phyloP scores from a whole-genome alignment of 2,113 vertebrate species.

The Neomonachus schauinslandi region DNA sequence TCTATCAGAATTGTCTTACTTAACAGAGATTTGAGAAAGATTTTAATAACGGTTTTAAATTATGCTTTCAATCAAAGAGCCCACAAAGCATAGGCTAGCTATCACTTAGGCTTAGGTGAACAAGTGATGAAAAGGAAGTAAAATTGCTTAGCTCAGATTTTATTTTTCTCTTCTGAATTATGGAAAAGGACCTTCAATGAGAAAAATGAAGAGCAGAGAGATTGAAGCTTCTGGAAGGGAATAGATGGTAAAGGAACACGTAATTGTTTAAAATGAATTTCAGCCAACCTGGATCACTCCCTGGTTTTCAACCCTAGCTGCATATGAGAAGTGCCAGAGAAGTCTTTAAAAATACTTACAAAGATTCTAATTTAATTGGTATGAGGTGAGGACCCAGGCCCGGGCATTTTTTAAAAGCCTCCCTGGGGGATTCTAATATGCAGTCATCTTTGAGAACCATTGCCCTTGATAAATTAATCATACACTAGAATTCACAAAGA shows the following conservation, averaged over 20 bases:
- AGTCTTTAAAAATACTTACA: conserved; percentile 30
- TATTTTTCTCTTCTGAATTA: conserved; percentile 39
- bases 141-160: background rate
- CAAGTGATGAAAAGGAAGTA: background rate
- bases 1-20: background rate
- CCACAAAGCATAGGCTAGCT: background rate
- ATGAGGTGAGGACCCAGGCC: conserved; percentile 43
- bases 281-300: background rate
- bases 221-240: background rate
- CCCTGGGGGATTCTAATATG: background rate
- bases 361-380: conserved; percentile 61
- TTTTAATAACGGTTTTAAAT: background rate
- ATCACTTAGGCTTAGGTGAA: background rate
- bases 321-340: background rate
- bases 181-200: background rate
- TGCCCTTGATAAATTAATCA: conserved; percentile 63
- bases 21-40: conserved; percentile 9
- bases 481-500: conserved; percentile 43
- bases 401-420: background rate
- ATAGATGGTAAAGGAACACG: background rate
- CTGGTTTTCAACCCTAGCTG: background rate
- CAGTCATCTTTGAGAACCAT: conserved; percentile 51
- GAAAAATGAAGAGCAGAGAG: conserved; percentile 9
- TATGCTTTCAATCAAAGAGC: background rate
- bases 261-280: conserved; percentile 39